Evolutionary conservation across 2,888 invertebrate genomes (phyloP).

Genomic region (Pachliopta kotzebuea): DNA sequence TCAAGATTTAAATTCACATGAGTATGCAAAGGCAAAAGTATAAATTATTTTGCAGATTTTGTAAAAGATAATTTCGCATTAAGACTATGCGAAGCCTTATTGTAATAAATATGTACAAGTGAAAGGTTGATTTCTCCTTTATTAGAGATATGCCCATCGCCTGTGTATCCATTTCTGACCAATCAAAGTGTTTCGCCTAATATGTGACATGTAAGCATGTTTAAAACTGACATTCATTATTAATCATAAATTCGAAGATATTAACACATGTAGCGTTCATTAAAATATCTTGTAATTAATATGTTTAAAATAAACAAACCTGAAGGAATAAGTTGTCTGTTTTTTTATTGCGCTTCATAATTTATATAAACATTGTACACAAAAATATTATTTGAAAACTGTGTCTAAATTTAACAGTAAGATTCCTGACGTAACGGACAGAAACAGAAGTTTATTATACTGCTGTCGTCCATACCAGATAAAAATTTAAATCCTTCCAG

Average conservation of each 20-base stretch:
- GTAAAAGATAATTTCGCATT: background rate
- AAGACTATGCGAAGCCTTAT: background rate
- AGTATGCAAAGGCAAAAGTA: background rate
- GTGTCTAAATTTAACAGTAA: too few species aligned
- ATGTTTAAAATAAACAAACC: constrained; percentile 44
- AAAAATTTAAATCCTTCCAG: too few species aligned
- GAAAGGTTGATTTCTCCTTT: constrained; percentile 10
- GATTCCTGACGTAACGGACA: too few species aligned
- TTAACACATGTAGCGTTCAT: constrained; percentile 40
- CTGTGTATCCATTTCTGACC: constrained; percentile 15
- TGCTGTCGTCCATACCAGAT: too few species aligned
- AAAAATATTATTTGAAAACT: too few species aligned
- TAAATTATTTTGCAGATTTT: constrained; percentile 4
- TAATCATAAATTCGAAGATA: constrained; percentile 31
- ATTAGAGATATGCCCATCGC: background rate
- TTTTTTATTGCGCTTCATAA: background rate
- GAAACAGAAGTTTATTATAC: too few species aligned
- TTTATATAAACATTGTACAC: too few species aligned
- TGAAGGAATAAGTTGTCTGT: constrained; percentile 8
- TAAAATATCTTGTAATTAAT: constrained; percentile 40
- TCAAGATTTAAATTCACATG: background rate
- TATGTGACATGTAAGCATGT: constrained; percentile 21
- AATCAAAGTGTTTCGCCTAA: constrained; percentile 29
- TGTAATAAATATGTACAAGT: background rate
- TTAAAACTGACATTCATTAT: constrained; percentile 28